Evolutionary conservation across 2,797 vertebrate genomes (phyloP).

Genomic region (Alexandromys oeconomus): DNA sequence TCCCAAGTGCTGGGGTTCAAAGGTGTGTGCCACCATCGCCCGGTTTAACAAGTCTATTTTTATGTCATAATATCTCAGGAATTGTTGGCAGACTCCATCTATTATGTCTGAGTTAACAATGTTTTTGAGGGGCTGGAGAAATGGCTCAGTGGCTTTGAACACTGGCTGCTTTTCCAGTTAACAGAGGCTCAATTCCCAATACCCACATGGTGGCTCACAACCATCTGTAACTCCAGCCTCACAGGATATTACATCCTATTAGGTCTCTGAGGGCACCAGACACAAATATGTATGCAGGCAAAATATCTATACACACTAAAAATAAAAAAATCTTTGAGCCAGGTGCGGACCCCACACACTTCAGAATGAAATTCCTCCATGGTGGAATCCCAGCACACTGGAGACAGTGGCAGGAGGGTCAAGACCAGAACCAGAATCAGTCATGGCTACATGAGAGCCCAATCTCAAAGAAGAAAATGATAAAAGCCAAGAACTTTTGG

Average conservation of each 20-base stretch:
- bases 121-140: background rate
- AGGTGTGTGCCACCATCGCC: too few relatives aligned
- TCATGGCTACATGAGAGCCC: background rate
- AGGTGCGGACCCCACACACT: too few relatives aligned
- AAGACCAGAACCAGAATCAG: background rate
- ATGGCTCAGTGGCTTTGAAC: background rate
- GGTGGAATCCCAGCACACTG: background rate
- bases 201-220: background rate
- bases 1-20: too few relatives aligned
- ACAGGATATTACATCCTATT: background rate
- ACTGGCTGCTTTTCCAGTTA: background rate
- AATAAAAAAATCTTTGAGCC: background rate
- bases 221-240: background rate
- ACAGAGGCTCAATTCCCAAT: background rate
- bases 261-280: background rate
- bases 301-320: background rate
- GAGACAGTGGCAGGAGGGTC: background rate
- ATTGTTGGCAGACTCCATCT: conserved; percentile 56
- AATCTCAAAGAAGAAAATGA: background rate
- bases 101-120: background rate
- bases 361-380: too few relatives aligned
- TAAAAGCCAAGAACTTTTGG: background rate
- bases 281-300: background rate
- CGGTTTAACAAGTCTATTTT: background rate
- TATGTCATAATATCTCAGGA: conserved; percentile 82